These are phyloP conservation scores for Trypoxylon attenuatum DNA, from an alignment of 2,888 invertebrate species.

Conservation along the genomic window DNA sequence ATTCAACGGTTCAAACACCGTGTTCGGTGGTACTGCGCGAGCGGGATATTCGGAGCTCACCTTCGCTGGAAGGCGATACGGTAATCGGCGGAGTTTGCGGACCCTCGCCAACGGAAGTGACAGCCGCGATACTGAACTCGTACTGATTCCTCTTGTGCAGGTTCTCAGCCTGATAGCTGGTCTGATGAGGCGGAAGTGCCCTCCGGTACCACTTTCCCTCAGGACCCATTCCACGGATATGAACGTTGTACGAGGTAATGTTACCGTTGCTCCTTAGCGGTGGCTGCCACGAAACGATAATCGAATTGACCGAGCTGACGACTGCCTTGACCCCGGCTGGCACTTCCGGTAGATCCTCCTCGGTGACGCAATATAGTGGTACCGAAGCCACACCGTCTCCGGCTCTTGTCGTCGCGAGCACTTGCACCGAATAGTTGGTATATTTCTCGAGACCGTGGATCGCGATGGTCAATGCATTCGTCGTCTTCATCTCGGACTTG, in stretches of 20 bases:
- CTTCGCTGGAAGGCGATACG: constrained; percentile 75
- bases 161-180: constrained; percentile 70
- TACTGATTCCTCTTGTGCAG: constrained; percentile 73
- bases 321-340: constrained; percentile 94
- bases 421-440: constrained; percentile 94
- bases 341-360: constrained; percentile 93
- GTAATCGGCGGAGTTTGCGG: constrained; percentile 72
- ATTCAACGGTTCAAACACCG: not conserved
- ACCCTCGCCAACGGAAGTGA: constrained; percentile 73
- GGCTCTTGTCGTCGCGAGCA: constrained; percentile 90
- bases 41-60: too few species aligned
- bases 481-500: constrained; percentile 79
- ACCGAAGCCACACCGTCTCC: constrained; percentile 92
- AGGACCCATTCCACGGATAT: constrained; percentile 65
- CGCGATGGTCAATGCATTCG: constrained; percentile 81
- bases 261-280: constrained; percentile 88
- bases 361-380: constrained; percentile 90
- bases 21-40: too few species aligned
- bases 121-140: constrained; percentile 74
- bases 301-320: constrained; percentile 88
- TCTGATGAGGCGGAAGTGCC: constrained; percentile 66
- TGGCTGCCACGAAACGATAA: constrained; percentile 92
- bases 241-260: constrained; percentile 71
- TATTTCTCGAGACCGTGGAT: constrained; percentile 87
- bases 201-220: constrained; percentile 70